These are phyloP conservation scores for Tanypteryx hageni DNA, from an alignment of 2,888 invertebrate genomes.

Conservation along the genomic window DNA sequence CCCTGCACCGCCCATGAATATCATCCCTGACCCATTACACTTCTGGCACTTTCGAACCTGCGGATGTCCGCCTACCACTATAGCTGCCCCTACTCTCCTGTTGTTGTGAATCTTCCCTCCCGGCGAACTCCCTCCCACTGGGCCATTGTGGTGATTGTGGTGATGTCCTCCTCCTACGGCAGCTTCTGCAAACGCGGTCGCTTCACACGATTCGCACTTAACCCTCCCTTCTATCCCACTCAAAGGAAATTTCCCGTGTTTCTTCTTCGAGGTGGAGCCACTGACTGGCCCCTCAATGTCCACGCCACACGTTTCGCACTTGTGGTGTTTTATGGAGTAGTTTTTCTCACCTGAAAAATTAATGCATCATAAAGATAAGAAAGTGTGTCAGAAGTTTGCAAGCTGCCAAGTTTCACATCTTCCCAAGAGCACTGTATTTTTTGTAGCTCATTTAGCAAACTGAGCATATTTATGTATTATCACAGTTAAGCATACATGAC, in stretches of 20 bases:
- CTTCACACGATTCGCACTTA: conserved; percentile 62
- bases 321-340: conserved; percentile 27
- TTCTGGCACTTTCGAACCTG: conserved; percentile 92
- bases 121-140: conserved; percentile 19
- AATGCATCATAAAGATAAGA: not conserved
- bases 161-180: conserved; percentile 23
- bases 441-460: not conserved
- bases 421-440: not conserved
- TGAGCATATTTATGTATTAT: not conserved
- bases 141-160: conserved; percentile 26
- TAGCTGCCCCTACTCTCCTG: conserved; percentile 5
- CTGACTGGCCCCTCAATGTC: conserved; percentile 29
- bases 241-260: conserved; percentile 47
- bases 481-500: not conserved
- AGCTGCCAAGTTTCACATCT: not conserved
- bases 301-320: conserved; percentile 63
- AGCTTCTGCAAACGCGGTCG: conserved; percentile 38
- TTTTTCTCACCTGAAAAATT: conserved; percentile 22
- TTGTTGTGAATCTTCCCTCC: conserved; percentile 25
- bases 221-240: conserved; percentile 2
- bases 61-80: conserved; percentile 81
- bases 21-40: conserved; percentile 92
- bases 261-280: conserved; percentile 31
- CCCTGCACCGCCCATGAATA: conserved; percentile 81
- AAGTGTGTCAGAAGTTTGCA: not conserved